Evolutionary conservation across 37 sponge, comb jelly and placozoan species (phyloP), one percentile per base, ranked within the genome.

Genomic region (Chondrosia reniformis): DNA sequence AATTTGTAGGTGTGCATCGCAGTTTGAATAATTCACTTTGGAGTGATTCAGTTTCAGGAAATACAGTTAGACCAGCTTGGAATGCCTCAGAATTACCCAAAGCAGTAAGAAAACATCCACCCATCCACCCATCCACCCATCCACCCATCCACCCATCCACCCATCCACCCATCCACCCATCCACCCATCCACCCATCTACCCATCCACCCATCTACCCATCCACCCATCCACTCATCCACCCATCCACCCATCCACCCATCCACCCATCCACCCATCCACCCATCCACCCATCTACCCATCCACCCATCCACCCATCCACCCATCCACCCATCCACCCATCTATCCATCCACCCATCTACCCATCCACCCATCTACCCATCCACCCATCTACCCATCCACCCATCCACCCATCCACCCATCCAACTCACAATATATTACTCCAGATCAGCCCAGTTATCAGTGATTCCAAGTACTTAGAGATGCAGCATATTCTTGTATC

Each of bases 401-500:
- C n/a, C 61, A 59, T 30, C n/a, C 61, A 59, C 61, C n/a, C 61
- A 59, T 30, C n/a, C 61, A 59, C 61, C 22, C 4, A 13, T 6
- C 6, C 7, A 5, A 19, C n/a, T n/a, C n/a, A 5, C 22, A 30
- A 25, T 59, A 7, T 6, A 30, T 13, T 19, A 2, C 42, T 38
- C 9, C 30, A 65, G 78, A 86, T 93, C n/a, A 37, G 52, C 21
- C 94, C 94, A 27, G 83, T 89, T 7, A 42, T 89, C 27, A 77
- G 81, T 22, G 88, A 86, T 39, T 71, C 76, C 34, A 87, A 77
- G 49, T 93, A 87, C 57, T 69, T 93, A 54, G 88, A 84, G 57
- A 77, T 79, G 63, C 94, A 93, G 77, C 85, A 89, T 55, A 4
- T 93, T 24, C 77, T 86, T 37, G 32, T 93, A 13, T 64, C 88